phyloP scores from a whole-genome alignment of 2,797 vertebrate genomes.

The Heliangelus exortis region DNA sequence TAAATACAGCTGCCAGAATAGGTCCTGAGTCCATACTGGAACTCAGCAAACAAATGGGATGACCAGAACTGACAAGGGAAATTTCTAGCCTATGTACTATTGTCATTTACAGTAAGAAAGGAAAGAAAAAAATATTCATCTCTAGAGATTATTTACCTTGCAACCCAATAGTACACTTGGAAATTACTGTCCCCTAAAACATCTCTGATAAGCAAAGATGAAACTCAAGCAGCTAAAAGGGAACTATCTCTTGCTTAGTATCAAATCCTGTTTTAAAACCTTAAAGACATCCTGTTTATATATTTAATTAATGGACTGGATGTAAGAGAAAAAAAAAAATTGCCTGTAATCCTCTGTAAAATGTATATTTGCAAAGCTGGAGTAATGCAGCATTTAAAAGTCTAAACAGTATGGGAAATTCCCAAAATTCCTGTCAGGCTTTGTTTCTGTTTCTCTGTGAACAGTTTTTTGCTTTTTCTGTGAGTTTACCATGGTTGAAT shows the following conservation, averaged over 20 bases:
- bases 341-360: background rate
- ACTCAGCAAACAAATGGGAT: slow-evolving; percentile 41
- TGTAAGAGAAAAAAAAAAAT: slow-evolving; percentile 32
- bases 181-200: slow-evolving; percentile 71
- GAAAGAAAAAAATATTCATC: slow-evolving; percentile 63
- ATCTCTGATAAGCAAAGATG: slow-evolving; percentile 77
- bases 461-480: background rate
- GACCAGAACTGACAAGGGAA: slow-evolving; percentile 63
- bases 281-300: slow-evolving; percentile 79
- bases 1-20: background rate
- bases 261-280: slow-evolving; percentile 79
- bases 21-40: slow-evolving; percentile 21
- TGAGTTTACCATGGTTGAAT: background rate
- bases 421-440: slow-evolving; percentile 10
- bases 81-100: slow-evolving; percentile 57
- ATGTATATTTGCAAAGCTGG: background rate
- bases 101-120: slow-evolving; percentile 74
- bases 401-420: slow-evolving; percentile 1
- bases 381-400: background rate
- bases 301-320: slow-evolving; percentile 63
- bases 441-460: slow-evolving; percentile 35
- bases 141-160: slow-evolving; percentile 65
- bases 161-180: slow-evolving; percentile 47
- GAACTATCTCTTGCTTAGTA: slow-evolving; percentile 75
- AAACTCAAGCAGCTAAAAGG: slow-evolving; percentile 78